Evolutionary conservation across 2,797 vertebrate species (phyloP), one percentile per base, ranked within the genome.

Genomic region (Buphagus erythrorhynchus): DNA sequence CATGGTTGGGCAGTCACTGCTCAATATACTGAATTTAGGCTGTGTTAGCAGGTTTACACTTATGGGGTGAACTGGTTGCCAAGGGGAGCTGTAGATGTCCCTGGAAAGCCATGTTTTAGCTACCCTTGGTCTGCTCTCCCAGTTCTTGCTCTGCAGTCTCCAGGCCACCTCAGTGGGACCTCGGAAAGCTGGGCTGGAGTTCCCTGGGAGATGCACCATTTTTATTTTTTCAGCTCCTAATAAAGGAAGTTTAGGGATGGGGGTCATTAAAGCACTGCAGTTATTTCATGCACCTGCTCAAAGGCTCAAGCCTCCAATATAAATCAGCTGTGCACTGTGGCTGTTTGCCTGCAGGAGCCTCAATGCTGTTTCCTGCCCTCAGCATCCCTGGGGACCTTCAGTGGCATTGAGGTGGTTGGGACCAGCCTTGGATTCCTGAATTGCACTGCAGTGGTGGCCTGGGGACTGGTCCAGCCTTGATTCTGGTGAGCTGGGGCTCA

Each of bases 131-230:
- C 31, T 76, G n/a, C 28, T 85, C 35, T 66, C 16, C 17, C 26
- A 79, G 7, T 61, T 61, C 46, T 55, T 81, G 75, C 48, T 69
- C 33, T 76, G 26, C 4, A 4, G 14, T 49, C 40, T 90, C 35
- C 5, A 1, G 5, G 6, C 15, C 38, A 57, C 19, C 6, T 8
- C 0, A 0, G 16, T 54, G 49, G 13, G 59, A 73, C 24, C 31
- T 77, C 16, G 13, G 48, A 63, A 85, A 83, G 21, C 49, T 63
- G 35, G 38, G 10, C 38, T 86, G n/a, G 29, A 62, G 6, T 63
- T 84, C 43, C 54, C 28, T 52, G 7, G 19, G 11, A 88, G 90
- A 54, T 38, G 5, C 21, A 51, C 48, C 5, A 5, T 25, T 15
- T 10, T 17, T 5, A 48, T 5, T 66, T 33, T 25, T 61, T 52